Evolutionary conservation across 2,113 vertebrate genomes (phyloP), one percentile per base, ranked within the genome.

Genomic region (Bubo bubo): DNA sequence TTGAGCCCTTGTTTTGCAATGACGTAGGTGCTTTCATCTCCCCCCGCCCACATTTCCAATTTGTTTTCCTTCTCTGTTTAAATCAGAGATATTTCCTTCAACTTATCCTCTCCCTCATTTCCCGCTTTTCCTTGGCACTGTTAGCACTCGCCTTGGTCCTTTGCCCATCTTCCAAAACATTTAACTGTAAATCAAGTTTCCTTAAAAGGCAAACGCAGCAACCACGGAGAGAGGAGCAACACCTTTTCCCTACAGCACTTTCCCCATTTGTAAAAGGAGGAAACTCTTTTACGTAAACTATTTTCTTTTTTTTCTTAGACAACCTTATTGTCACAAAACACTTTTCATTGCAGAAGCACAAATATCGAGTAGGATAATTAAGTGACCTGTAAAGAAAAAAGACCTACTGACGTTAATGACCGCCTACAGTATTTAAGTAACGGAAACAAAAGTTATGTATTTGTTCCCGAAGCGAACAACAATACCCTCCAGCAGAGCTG

Each of bases 101-200:
- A 6, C 77, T 94, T 75, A 84, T 34, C 53, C 70, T 91, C 72
- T 95, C 76, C 79, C 58, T 89, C 34, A 79, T 92, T 95, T 95
- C 84, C 79, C 26, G 18, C 64, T 92, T 95, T 52, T 89, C 71
- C 81, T 93, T 95, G 95, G 95, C 93, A 82, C 84, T 3, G 27
- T 50, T 68, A 82, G 77, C 35, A 26, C 79, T 91, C 0, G 6
- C 77, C 62, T 93, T 87, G 93, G 94, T 95, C 93, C 73, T 86
- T 3, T 70, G 71, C 84, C 95, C 94, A 81, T 73, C 95, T 95
- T 85, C 77, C 86, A 82, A 92, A 95, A 79, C 83, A 94, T 45
- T 92, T 43, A 53, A 60, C 88, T 80, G 43, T 81, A 95, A 95
- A 91, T 94, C 74, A 82, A 8, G 68, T 62, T 72, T 83, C 75